A percentile compares a stretch with the other conserved stretches of the same genome.
phyloP scores from a whole-genome alignment of 2,888 invertebrate genomes.

The Coenonympha arcania region DNA sequence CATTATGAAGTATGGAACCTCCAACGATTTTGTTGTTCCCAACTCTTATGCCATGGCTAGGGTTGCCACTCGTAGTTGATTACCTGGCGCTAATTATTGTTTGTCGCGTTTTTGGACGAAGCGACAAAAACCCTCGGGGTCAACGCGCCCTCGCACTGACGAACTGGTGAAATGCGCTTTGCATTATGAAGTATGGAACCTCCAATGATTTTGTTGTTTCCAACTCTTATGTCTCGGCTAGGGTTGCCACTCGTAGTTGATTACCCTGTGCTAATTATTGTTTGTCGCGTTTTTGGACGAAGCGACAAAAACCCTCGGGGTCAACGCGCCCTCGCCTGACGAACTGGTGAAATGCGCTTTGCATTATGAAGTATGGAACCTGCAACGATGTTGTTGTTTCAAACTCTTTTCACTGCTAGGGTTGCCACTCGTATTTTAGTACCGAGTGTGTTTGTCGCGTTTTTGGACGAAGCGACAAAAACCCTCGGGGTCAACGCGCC shows the following conservation, averaged over 20 bases:
- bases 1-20: constrained; percentile 5
- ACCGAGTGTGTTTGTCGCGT: too few relatives aligned
- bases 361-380: constrained; percentile 8
- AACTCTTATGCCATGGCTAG: too few relatives aligned
- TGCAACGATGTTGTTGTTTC: neutral
- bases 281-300: constrained; percentile 37
- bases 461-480: constrained; percentile 32
- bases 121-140: constrained; percentile 28
- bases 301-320: constrained; percentile 27
- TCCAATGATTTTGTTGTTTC: neutral
- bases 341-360: constrained; percentile 21
- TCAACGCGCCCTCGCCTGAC: constrained; percentile 24
- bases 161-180: constrained; percentile 21
- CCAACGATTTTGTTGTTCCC: neutral
- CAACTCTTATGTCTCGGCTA: too few relatives aligned
- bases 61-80: too few relatives aligned
- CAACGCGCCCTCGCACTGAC: constrained; percentile 25
- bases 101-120: constrained; percentile 37
- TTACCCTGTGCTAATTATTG: too few relatives aligned
- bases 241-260: too few relatives aligned
- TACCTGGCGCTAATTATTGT: too few relatives aligned
- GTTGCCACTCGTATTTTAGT: too few relatives aligned
- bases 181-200: constrained; percentile 8
- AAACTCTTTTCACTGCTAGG: too few relatives aligned
- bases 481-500: constrained; percentile 23